A percentile compares a stretch with the other conserved stretches of the same genome.
phyloP scores from a whole-genome alignment of 2,113 vertebrate species.

The Polyodon spathula region DNA sequence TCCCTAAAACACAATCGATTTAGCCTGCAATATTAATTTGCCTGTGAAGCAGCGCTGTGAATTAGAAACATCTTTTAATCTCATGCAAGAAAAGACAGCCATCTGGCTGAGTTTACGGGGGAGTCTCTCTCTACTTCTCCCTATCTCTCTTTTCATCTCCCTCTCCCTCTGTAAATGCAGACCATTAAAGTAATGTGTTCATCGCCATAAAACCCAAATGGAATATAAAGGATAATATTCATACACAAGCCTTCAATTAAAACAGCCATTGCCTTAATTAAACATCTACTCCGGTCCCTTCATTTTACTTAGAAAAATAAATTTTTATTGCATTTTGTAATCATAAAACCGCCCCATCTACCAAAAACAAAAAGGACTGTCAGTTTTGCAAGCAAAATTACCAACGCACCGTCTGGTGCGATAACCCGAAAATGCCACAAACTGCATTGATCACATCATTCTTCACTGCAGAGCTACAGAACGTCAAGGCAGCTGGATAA shows the following conservation, averaged over 20 bases:
- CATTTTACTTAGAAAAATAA: conserved; percentile 15
- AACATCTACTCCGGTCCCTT: conserved; percentile 75
- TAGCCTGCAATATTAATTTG: conserved; percentile 87
- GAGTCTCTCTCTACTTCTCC: conserved; percentile 41
- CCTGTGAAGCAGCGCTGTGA: conserved; percentile 78
- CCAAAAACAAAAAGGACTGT: conserved; percentile 11
- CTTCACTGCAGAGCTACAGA: conserved; percentile 4
- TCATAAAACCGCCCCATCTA: conserved; percentile 9
- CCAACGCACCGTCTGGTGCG: conserved; percentile 22
- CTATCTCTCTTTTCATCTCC: conserved; percentile 3
- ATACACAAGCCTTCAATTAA: conserved; percentile 87
- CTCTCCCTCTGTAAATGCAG: conserved; percentile 51
- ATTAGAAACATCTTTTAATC: conserved; percentile 99
- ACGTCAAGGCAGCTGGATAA: conserved; percentile 6
- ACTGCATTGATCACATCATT: background rate
- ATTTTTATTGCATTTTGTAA: conserved; percentile 9
- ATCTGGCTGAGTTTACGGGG: conserved; percentile 80
- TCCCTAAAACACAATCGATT: conserved; percentile 75
- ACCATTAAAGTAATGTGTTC: conserved; percentile 95
- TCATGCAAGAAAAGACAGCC: conserved; percentile 98
- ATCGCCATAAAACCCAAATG: conserved; percentile 94
- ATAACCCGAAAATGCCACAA: conserved; percentile 30
- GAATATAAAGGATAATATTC: conserved; percentile 94
- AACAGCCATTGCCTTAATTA: conserved; percentile 87
- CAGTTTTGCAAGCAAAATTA: conserved; percentile 21